These are phyloP conservation scores for Magallana gigas DNA, from an alignment of 1,140 invertebrate genomes.

Conservation along the genomic window DNA sequence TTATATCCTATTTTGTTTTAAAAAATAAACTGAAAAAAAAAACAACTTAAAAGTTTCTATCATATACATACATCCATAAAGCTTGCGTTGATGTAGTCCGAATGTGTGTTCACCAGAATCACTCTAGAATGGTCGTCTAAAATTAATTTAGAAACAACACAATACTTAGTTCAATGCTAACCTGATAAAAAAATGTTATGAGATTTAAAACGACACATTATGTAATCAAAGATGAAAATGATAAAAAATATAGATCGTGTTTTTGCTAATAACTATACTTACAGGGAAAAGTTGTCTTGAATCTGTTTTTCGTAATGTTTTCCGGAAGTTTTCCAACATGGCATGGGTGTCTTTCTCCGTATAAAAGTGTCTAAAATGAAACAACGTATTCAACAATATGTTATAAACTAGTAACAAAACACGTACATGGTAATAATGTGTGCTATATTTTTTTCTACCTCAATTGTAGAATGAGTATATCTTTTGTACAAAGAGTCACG, in stretches of 20 bases:
- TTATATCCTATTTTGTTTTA: too few relatives aligned
- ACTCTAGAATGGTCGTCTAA: constrained; percentile 36
- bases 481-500: too few relatives aligned
- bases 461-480: too few relatives aligned
- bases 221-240: too few relatives aligned
- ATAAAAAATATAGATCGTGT: too few relatives aligned
- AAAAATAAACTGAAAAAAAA: neutral
- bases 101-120: neutral
- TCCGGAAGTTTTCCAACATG: neutral
- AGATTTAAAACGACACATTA: neutral
- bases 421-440: too few relatives aligned
- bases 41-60: neutral
- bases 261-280: neutral
- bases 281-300: neutral
- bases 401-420: too few relatives aligned
- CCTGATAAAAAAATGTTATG: neutral
- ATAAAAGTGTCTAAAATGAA: neutral
- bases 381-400: neutral
- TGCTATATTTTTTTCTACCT: too few relatives aligned
- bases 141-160: neutral
- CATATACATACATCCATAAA: neutral
- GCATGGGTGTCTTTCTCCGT: neutral
- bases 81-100: constrained; percentile 40
- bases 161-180: neutral
- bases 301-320: neutral